Evolutionary conservation across 2,113 vertebrate genomes (phyloP).

Genomic region (Anarhynchus alexandrinus): DNA sequence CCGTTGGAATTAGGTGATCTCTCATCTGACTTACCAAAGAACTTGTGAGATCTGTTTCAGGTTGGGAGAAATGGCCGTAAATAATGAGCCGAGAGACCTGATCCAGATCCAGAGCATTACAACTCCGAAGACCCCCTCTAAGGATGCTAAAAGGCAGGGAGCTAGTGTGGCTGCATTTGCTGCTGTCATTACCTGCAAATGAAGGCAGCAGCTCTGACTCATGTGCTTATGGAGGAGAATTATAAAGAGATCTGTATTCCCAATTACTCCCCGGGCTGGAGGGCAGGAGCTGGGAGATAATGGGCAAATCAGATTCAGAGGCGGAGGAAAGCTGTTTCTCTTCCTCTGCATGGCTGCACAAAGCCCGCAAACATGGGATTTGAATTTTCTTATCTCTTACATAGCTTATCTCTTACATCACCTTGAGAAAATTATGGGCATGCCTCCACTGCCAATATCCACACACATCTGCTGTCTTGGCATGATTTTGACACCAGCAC

Average conservation of each 20-base stretch:
- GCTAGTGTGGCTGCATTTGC: constrained; percentile 22
- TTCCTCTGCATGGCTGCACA: neutral
- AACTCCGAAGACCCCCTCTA: neutral
- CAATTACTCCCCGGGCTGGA: constrained; percentile 1
- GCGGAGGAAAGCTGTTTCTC: neutral
- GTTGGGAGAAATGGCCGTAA: neutral
- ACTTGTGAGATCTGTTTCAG: neutral
- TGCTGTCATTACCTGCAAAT: constrained; percentile 50
- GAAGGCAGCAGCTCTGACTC: constrained; percentile 56
- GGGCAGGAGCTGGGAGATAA: constrained; percentile 42
- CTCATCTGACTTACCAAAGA: neutral
- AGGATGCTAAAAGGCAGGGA: constrained; percentile 11
- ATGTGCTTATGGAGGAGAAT: constrained; percentile 49
- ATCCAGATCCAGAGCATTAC: neutral
- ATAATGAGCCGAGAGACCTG: neutral
- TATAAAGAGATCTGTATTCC: constrained; percentile 31
- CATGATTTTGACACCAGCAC: neutral
- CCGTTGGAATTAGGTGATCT: neutral
- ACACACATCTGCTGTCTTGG: neutral
- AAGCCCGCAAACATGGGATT: neutral
- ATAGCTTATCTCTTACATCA: neutral
- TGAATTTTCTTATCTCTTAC: neutral
- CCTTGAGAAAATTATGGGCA: neutral
- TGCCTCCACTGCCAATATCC: neutral
- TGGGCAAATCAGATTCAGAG: constrained; percentile 38